Evolutionary conservation across 1,140 invertebrate species (phyloP), one percentile per base, ranked within the genome.

Genomic region (Brachystomella parvula): DNA sequence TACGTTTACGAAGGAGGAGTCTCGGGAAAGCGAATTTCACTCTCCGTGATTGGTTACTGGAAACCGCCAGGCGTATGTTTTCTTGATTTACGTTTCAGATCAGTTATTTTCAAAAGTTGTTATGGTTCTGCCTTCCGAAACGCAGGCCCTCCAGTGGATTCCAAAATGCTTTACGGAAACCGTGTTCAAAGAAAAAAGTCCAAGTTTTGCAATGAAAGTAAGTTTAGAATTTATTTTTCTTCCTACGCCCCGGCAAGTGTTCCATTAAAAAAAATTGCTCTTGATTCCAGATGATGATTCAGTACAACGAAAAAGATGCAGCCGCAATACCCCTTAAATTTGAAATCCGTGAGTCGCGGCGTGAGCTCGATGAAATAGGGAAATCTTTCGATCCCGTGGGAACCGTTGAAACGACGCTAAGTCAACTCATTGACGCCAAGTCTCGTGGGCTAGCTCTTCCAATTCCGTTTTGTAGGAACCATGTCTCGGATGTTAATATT

Each of bases 41-140:
- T 60, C 19, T 12, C 26, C 9, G 32, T 60, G 24, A 31, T 31
- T 32, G 58, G 24, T 17, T 60, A 32, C 58, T 60, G 58, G 58
- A 60, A 60, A 60, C 58, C 58, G 9, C 58, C 58, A 15, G 58
- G 58, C n/a, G n/a, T n/a, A n/a, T n/a, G n/a, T n/a, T n/a, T n/a
- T n/a, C n/a, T n/a, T n/a, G n/a, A n/a, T n/a, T n/a, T n/a, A n/a
- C n/a, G n/a, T n/a, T n/a, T n/a, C n/a, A n/a, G n/a, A n/a, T n/a
- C n/a, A n/a, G n/a, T n/a, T n/a, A n/a, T n/a, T n/a, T n/a, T n/a
- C n/a, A n/a, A n/a, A n/a, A n/a, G n/a, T n/a, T n/a, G n/a, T n/a
- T n/a, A n/a, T n/a, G n/a, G n/a, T n/a, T n/a, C n/a, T n/a, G n/a
- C n/a, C n/a, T n/a, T n/a, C n/a, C n/a, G n/a, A n/a, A n/a, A n/a